These are phyloP conservation scores for Diarsia rubi DNA, from an alignment of 2,888 invertebrate genomes.

Conservation along the genomic window DNA sequence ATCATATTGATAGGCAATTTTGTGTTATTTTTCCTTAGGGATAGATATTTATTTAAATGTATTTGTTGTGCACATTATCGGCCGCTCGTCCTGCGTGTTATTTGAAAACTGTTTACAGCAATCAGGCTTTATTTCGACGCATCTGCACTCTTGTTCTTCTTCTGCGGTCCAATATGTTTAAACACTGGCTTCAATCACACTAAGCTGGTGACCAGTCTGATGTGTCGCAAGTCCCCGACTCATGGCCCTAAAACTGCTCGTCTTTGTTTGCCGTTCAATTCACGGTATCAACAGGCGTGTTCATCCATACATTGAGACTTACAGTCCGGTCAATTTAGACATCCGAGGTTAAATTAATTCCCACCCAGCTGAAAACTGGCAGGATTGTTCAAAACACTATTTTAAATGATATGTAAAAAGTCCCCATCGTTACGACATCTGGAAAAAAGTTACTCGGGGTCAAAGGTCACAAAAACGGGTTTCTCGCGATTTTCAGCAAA, in stretches of 20 bases:
- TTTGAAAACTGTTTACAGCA: neutral
- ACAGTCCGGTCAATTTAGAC: too few relatives aligned
- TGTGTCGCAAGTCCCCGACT: conserved; percentile 11
- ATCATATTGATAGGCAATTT: conserved; percentile 31
- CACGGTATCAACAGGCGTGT: neutral
- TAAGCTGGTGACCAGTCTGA: neutral
- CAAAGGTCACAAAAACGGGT: too few relatives aligned
- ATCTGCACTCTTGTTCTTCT: conserved; percentile 6
- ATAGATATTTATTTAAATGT: conserved; percentile 1
- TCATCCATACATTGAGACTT: neutral
- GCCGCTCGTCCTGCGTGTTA: neutral
- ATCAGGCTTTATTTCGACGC: conserved; percentile 7
- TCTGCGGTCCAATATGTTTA: conserved; percentile 10
- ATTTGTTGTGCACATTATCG: neutral
- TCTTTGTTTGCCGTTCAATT: conserved; percentile 14
- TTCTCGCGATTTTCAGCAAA: too few relatives aligned
- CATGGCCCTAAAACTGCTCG: neutral
- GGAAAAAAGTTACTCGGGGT: too few relatives aligned
- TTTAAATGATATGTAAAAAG: too few relatives aligned
- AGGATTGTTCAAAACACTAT: too few relatives aligned
- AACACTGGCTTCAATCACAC: neutral
- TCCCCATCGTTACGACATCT: too few relatives aligned
- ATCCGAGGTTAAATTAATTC: too few relatives aligned
- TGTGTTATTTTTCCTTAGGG: conserved; percentile 9
- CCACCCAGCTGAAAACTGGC: too few relatives aligned